A percentile compares a stretch with the other conserved stretches of the same genome.
phyloP scores from a whole-genome alignment of 1,140 invertebrate species.

The Philopotamus ludificatus region DNA sequence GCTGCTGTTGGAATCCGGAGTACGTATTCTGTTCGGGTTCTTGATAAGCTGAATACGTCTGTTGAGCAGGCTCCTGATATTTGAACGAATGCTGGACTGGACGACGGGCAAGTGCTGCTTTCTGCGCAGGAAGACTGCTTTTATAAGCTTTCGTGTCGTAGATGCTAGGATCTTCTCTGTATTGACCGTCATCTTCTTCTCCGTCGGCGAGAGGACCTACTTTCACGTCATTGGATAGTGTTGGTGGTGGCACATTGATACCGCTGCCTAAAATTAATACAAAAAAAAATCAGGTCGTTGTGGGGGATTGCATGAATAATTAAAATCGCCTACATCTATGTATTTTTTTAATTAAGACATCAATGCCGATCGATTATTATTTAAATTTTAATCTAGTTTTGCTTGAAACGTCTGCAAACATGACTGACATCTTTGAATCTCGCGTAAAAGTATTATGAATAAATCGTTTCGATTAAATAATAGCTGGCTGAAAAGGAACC shows the following conservation, averaged over 20 bases:
- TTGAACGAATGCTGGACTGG: conserved; percentile 1
- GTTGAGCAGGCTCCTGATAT: conserved; percentile 58
- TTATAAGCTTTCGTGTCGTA: conserved; percentile 59
- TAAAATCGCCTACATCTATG: no score
- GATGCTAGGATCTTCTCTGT: conserved; percentile 75
- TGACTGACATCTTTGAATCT: no score
- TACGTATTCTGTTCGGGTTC: conserved; percentile 9
- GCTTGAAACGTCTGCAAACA: no score
- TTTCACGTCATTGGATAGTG: conserved; percentile 51
- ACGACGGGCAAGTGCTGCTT: conserved; percentile 14
- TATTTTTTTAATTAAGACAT: no score
- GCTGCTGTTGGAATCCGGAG: conserved; percentile 33
- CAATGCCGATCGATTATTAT: no score
- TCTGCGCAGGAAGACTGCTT: conserved; percentile 34
- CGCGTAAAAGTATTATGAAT: no score
- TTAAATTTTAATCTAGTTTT: no score
- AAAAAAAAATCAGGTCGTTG: conserved; percentile 8
- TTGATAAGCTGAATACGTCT: conserved; percentile 36
- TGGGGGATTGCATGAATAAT: no score
- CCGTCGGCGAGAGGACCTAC: conserved; percentile 59
- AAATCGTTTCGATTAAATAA: no score
- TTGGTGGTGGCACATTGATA: conserved; percentile 78
- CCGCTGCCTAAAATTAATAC: conserved; percentile 60
- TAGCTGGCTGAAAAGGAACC: no score
- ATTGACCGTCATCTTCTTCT: conserved; percentile 77